These are phyloP conservation scores for Drosophila aff. DNA, from an alignment of 1,140 invertebrate species.

Conservation along the genomic window DNA sequence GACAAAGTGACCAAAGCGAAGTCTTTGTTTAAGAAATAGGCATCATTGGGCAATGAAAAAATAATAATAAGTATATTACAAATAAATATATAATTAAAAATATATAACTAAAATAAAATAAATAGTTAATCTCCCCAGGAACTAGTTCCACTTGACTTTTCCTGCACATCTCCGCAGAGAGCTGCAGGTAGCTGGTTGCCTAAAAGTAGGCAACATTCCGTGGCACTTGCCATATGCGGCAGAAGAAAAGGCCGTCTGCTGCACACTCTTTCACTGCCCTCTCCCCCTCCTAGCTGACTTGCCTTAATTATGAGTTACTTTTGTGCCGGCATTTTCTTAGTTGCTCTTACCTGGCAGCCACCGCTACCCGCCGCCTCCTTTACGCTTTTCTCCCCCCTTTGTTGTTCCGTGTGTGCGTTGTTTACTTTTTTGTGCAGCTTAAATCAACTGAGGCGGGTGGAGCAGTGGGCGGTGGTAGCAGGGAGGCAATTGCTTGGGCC, in stretches of 20 bases:
- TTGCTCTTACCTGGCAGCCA: conserved; percentile 28
- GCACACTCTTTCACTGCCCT: conserved; percentile 14
- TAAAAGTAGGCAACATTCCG: conserved; percentile 55
- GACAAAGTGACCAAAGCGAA: too few species aligned
- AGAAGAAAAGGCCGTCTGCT: conserved; percentile 41
- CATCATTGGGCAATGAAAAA: too few species aligned
- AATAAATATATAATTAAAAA: too few species aligned
- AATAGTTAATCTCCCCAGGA: neutral
- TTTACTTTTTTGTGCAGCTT: conserved; percentile 61
- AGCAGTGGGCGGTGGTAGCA: neutral
- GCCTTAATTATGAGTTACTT: conserved; percentile 82
- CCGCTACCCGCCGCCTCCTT: neutral
- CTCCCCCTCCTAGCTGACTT: conserved; percentile 42
- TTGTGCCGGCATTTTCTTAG: conserved; percentile 77
- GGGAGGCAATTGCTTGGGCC: conserved; percentile 58
- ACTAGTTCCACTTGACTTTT: conserved; percentile 17
- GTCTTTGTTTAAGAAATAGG: too few species aligned
- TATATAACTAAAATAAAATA: too few species aligned
- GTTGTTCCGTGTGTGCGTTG: conserved; percentile 46
- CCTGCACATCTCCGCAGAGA: neutral
- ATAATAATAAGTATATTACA: too few species aligned
- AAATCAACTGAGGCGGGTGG: conserved; percentile 54
- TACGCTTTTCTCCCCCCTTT: neutral
- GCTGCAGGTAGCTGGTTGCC: conserved; percentile 24
- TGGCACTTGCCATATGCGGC: conserved; percentile 53